These are phyloP conservation scores for Sphaerophoria rueppellii DNA, from an alignment of 2,888 invertebrate species.

Conservation along the genomic window DNA sequence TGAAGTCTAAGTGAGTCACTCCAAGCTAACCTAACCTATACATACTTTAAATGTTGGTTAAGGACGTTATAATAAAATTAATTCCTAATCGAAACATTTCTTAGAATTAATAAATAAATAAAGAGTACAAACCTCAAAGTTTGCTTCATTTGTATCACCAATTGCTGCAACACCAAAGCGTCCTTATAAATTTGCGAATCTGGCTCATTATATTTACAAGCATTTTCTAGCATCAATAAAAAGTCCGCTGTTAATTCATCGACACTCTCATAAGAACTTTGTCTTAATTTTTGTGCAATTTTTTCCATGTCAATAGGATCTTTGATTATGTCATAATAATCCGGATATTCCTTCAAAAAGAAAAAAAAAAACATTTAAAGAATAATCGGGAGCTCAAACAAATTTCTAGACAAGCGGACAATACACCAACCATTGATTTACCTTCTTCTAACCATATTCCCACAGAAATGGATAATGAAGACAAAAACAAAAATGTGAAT, in stretches of 20 bases:
- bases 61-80: no score
- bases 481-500: no score
- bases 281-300: slow-evolving; percentile 93
- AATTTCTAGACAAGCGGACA: neutral
- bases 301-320: slow-evolving; percentile 98
- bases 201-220: slow-evolving; percentile 98
- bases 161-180: slow-evolving; percentile 94
- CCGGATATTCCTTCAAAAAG: slow-evolving; percentile 91
- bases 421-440: slow-evolving; percentile 43
- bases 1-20: no score
- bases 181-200: slow-evolving; percentile 99
- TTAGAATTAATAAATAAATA: no score
- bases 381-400: neutral
- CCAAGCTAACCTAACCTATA: no score
- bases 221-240: slow-evolving; percentile 96
- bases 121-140: slow-evolving; percentile 86
- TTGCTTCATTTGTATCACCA: slow-evolving; percentile 95
- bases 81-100: no score
- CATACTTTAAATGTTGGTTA: no score
- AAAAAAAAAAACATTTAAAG: neutral
- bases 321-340: slow-evolving; percentile 98
- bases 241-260: slow-evolving; percentile 95
- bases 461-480: slow-evolving; percentile 66
- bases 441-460: slow-evolving; percentile 75
- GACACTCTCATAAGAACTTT: slow-evolving; percentile 88